phyloP scores from a whole-genome alignment of 1,140 invertebrate species.

The Papilio polyxenes region DNA sequence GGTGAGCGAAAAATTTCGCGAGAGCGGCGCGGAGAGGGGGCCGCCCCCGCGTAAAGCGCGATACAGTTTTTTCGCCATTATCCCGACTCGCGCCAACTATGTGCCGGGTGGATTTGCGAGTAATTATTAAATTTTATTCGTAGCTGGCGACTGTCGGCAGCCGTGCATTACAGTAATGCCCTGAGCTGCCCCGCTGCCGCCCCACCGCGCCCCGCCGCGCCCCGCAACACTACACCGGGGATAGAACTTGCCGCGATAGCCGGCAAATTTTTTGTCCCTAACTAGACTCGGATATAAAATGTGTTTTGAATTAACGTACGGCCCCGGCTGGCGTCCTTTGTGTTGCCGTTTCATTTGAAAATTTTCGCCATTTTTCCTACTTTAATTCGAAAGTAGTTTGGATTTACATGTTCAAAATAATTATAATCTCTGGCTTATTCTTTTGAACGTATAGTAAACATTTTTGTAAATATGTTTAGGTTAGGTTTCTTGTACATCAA shows the following conservation, averaged over 20 bases:
- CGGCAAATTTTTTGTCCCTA: slow-evolving; percentile 18
- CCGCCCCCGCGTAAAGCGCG: slow-evolving; percentile 52
- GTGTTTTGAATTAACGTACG: slow-evolving; percentile 28
- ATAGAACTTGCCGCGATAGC: slow-evolving; percentile 15
- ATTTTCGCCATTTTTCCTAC: slow-evolving; percentile 16
- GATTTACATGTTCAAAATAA: slow-evolving; percentile 8
- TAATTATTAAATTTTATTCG: slow-evolving; percentile 74
- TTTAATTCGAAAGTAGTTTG: slow-evolving; percentile 21
- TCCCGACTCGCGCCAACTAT: slow-evolving; percentile 76
- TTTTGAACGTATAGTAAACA: background rate
- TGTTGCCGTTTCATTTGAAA: slow-evolving; percentile 28
- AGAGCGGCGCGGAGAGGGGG: slow-evolving; percentile 47
- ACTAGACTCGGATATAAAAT: slow-evolving; percentile 28
- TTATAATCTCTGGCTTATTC: background rate
- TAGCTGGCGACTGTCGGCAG: slow-evolving; percentile 33
- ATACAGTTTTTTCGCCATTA: slow-evolving; percentile 75
- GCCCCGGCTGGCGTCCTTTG: slow-evolving; percentile 29
- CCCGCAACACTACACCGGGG: background rate
- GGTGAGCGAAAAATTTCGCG: slow-evolving; percentile 72
- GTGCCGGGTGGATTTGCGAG: slow-evolving; percentile 57
- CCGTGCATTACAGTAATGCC: slow-evolving; percentile 41
- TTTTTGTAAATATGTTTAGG: background rate
- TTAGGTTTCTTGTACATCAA: no score
- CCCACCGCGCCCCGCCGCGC: background rate
- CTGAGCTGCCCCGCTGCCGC: background rate